These are phyloP conservation scores for Electrophaes corylata DNA, from an alignment of 2,888 invertebrate genomes.

Conservation along the genomic window DNA sequence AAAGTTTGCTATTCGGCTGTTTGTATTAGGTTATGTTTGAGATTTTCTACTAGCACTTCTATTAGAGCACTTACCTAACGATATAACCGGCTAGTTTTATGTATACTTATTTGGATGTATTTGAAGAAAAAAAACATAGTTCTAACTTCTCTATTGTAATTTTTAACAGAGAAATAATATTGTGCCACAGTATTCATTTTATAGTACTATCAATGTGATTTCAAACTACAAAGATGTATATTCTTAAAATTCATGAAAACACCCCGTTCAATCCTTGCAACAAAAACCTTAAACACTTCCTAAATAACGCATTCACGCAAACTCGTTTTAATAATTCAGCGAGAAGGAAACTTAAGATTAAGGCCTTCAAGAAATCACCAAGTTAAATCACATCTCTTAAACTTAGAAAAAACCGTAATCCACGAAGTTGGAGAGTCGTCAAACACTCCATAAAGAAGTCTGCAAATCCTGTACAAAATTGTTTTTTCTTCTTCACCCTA, in stretches of 20 bases:
- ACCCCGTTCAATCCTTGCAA: conserved; percentile 11
- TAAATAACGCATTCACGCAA: conserved; percentile 27
- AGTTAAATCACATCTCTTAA: conserved; percentile 38
- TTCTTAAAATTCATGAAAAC: conserved; percentile 7
- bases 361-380: conserved; percentile 34
- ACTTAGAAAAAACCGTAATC: conserved; percentile 37
- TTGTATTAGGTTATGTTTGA: conserved; percentile 39
- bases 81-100: not conserved
- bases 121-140: no score
- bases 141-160: no score
- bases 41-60: conserved; percentile 4
- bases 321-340: conserved; percentile 31
- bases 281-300: conserved; percentile 26
- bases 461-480: conserved; percentile 56
- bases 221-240: not conserved
- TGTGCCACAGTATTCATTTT: no score
- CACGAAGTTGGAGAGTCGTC: conserved; percentile 37
- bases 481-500: conserved; percentile 47
- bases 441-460: conserved; percentile 48
- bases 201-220: not conserved
- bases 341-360: conserved; percentile 29
- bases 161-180: no score
- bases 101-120: no score
- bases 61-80: not conserved
- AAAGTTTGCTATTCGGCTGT: conserved; percentile 46